A percentile compares a stretch with the other conserved stretches of the same genome.
Conservation (phyloP, 2,888 invertebrate species). For the Diachrysia chrysitis region DNA sequence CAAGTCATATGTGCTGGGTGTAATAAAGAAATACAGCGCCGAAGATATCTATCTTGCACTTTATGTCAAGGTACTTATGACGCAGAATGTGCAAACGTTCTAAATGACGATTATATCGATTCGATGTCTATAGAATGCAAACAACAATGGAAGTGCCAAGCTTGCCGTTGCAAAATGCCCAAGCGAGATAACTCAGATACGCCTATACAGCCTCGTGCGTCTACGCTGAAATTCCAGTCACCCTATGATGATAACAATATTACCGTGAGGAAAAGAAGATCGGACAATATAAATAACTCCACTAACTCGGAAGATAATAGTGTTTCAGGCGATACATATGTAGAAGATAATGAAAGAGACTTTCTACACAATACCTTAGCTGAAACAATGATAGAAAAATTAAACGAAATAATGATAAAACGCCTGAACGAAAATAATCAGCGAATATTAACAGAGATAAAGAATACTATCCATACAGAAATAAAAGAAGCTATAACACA, state of each 20-base stretch:
- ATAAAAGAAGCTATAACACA: background rate
- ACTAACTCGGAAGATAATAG: background rate
- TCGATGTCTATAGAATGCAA: background rate
- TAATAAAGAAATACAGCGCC: background rate
- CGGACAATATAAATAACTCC: no score
- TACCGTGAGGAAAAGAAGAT: background rate
- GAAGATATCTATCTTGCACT: background rate
- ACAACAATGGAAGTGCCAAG: conserved; percentile 1
- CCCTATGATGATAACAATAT: background rate
- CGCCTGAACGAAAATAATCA: background rate
- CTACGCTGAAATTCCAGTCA: background rate
- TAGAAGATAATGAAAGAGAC: background rate
- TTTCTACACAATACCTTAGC: background rate
- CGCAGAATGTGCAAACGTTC: background rate
- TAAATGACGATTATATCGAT: background rate
- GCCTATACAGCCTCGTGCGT: background rate
- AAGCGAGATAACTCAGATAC: background rate
- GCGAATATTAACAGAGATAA: background rate
- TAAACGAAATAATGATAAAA: background rate
- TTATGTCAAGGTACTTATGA: background rate
- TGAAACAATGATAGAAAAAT: background rate
- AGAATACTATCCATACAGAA: conserved; percentile 1
- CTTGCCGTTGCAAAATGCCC: background rate
- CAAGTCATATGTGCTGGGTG: background rate
- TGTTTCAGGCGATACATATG: background rate